phyloP scores from a whole-genome alignment of 2,113 vertebrate species.

The Elephas maximus region DNA sequence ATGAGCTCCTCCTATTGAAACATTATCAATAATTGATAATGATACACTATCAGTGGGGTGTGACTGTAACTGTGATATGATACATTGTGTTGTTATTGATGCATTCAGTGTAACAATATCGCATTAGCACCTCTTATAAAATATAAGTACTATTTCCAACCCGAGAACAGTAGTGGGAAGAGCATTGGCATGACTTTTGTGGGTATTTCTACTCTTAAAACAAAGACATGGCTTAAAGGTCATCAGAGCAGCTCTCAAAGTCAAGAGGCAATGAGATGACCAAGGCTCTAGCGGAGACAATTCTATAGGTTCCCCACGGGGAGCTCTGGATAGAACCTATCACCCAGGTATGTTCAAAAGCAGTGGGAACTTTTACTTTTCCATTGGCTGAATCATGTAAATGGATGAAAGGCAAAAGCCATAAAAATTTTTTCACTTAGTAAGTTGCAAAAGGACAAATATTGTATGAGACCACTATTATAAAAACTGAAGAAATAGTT shows the following conservation, averaged over 20 bases:
- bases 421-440: not conserved
- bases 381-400: not conserved
- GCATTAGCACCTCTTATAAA: not conserved
- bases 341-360: not conserved
- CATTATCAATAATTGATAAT: not conserved
- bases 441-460: no score
- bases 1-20: not conserved
- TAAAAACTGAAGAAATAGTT: no score
- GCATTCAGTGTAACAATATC: not conserved
- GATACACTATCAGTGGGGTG: not conserved
- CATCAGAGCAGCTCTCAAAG: not conserved
- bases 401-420: not conserved
- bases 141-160: slow-evolving; percentile 25
- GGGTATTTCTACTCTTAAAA: not conserved
- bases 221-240: not conserved
- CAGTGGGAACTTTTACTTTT: not conserved
- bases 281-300: not conserved
- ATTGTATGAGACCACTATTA: no score
- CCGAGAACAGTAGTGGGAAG: not conserved
- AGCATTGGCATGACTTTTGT: not conserved
- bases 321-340: not conserved
- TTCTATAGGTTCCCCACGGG: no score
- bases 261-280: not conserved
- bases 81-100: not conserved
- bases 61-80: not conserved